Evolutionary conservation across 2,888 invertebrate genomes (phyloP).

Genomic region (Buathra laborator): DNA sequence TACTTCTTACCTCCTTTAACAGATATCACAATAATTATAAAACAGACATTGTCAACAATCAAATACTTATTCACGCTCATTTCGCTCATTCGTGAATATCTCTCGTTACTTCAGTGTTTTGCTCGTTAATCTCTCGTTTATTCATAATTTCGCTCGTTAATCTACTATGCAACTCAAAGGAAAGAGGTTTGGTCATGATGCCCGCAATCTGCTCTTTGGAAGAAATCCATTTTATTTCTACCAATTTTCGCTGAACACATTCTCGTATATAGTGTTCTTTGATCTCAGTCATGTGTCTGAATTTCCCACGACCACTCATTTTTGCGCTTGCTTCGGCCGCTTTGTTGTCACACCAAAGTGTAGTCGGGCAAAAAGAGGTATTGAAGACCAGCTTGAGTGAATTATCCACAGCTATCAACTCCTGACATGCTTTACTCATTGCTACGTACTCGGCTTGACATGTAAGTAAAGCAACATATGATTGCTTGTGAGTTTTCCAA

Average conservation of each 20-base stretch:
- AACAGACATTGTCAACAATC: too few relatives aligned
- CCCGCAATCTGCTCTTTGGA: constrained; percentile 67
- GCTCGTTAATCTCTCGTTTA: neutral
- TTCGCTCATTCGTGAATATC: too few relatives aligned
- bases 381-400: constrained; percentile 65
- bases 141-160: constrained; percentile 46
- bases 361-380: constrained; percentile 61
- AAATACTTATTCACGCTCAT: too few relatives aligned
- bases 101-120: constrained; percentile 17
- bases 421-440: constrained; percentile 64
- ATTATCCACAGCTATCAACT: constrained; percentile 63
- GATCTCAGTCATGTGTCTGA: constrained; percentile 61
- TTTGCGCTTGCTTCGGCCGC: constrained; percentile 65
- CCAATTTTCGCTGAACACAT: constrained; percentile 56
- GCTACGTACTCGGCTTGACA: constrained; percentile 65
- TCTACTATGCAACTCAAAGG: constrained; percentile 58
- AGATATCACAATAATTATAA: constrained; percentile 49
- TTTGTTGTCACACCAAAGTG: constrained; percentile 71
- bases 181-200: constrained; percentile 63
- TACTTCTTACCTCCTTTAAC: constrained; percentile 59
- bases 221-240: constrained; percentile 58
- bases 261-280: constrained; percentile 63
- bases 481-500: constrained; percentile 63
- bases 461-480: constrained; percentile 62
- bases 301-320: constrained; percentile 54